Base-by-base conservation (phyloP, 2,113 vertebrate genomes). In the Cathartes aura region DNA sequence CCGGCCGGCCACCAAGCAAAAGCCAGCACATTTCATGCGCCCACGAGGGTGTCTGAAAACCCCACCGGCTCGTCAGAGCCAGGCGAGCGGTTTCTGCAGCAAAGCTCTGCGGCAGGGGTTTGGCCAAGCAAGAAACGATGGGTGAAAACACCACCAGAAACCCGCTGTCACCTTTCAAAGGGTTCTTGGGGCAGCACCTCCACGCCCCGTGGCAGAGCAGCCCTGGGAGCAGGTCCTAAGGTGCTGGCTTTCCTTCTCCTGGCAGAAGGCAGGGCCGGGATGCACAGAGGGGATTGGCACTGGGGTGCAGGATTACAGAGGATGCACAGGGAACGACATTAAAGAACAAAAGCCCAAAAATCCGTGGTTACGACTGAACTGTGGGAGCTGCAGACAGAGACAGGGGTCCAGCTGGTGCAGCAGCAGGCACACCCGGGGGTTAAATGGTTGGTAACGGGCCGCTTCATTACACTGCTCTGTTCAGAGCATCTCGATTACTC, bases 61-160 rank as follows among this genome's bases (percentile, higher is more conserved):
- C 34, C 38, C 26, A 5, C 8, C 2, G 3, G 74, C 70, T 71
- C 24, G 1, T 0, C 9, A n/a, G 60, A 38, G 79, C 22, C 6
- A 0, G 27, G 22, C 0, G 2, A 71, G 68, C 2, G 5, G 32
- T 9, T 55, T 32, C 58, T 78, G 58, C 59, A 48, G 55, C 47
- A 42, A 16, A 12, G 38, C 72, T 50, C 59, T 7, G 36, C 1
- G 0, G 56, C 0, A 2, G 73, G 17, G 30, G 22, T 15, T 15
- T 8, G 38, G 38, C 26, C 1, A 4, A 74, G 50, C 50, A 23
- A 48, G 17, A 70, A 30, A 23, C 0, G 11, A 23, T 1, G 21
- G 21, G 56, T 34, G 56, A 53, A 56, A 58, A 30, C 67, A 40
- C 12, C 38, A 29, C 21, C 43, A 62, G 43, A 56, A 66, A 6